Evolutionary conservation across 2,888 invertebrate genomes (phyloP).

Genomic region (Hirtodrosophila histrioides): DNA sequence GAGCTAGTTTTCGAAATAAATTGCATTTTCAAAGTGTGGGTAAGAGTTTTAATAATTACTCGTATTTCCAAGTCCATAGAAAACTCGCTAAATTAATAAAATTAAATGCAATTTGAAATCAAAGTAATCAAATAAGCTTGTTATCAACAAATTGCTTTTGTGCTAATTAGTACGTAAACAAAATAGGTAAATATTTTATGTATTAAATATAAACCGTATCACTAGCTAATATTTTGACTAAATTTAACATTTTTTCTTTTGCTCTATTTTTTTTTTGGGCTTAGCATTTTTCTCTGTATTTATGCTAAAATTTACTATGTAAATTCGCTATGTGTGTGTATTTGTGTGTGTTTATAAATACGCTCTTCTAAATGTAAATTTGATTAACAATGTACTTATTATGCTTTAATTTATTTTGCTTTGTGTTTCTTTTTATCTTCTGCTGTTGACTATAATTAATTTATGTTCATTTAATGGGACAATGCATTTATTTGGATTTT

Average conservation of each 20-base stretch:
- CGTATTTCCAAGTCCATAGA: too few species aligned
- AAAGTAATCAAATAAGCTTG: slow-evolving; percentile 19
- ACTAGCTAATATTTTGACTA: slow-evolving; percentile 59
- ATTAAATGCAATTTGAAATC: slow-evolving; percentile 4
- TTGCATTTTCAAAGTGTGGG: too few species aligned
- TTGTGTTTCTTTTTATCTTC: slow-evolving; percentile 13
- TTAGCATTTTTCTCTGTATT: slow-evolving; percentile 16
- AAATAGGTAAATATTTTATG: slow-evolving; percentile 8
- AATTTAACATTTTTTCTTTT: slow-evolving; percentile 37
- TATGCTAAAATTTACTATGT: slow-evolving; percentile 73
- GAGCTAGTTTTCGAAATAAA: neutral
- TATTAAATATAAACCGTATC: slow-evolving; percentile 24
- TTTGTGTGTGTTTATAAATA: slow-evolving; percentile 44
- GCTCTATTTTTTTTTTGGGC: slow-evolving; percentile 10
- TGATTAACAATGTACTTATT: slow-evolving; percentile 72
- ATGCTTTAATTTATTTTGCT: slow-evolving; percentile 29
- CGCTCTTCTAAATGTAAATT: slow-evolving; percentile 77
- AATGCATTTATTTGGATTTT: slow-evolving; percentile 31
- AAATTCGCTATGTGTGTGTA: slow-evolving; percentile 66
- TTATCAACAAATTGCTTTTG: slow-evolving; percentile 25
- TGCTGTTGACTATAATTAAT: slow-evolving; percentile 39
- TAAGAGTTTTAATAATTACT: too few species aligned
- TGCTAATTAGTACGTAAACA: slow-evolving; percentile 14
- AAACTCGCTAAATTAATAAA: neutral
- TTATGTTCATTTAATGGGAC: slow-evolving; percentile 47